A percentile compares a stretch with the other conserved stretches of the same genome.
Conservation (phyloP, 2,797 vertebrate species). For the Falco berigora region DNA sequence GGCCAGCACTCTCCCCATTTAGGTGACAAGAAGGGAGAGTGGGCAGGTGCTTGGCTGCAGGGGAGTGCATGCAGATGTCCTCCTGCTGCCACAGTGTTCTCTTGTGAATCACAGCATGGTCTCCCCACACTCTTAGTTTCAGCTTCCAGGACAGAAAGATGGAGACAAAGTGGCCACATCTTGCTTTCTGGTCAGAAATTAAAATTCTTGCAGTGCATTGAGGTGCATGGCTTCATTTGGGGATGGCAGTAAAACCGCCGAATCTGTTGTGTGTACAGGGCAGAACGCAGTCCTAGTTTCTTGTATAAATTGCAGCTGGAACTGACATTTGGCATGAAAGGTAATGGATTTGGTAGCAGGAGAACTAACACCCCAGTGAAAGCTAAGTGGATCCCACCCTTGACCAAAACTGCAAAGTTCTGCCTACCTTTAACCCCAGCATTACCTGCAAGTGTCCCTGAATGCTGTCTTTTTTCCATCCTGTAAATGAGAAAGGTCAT, state of each 20-base stretch:
- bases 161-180: neutral
- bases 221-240: neutral
- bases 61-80: neutral
- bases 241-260: neutral
- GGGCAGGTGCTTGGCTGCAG: neutral
- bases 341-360: constrained; percentile 8
- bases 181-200: neutral
- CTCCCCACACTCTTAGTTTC: neutral
- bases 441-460: constrained; percentile 11
- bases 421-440: constrained; percentile 2
- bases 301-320: neutral
- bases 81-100: neutral
- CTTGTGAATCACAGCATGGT: neutral
- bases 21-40: neutral
- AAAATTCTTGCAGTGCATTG: neutral
- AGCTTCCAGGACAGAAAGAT: neutral
- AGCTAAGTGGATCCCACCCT: neutral
- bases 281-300: neutral
- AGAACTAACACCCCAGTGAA: constrained; percentile 4
- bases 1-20: rapidly evolving
- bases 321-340: neutral
- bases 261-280: neutral
- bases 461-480: constrained; percentile 10
- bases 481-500: constrained; percentile 44
- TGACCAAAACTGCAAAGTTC: neutral